Percentiles rank a stretch among this genome's conserved stretches.
phyloP scores from a whole-genome alignment of 1,140 invertebrate genomes.

The Tenebrio molitor region DNA sequence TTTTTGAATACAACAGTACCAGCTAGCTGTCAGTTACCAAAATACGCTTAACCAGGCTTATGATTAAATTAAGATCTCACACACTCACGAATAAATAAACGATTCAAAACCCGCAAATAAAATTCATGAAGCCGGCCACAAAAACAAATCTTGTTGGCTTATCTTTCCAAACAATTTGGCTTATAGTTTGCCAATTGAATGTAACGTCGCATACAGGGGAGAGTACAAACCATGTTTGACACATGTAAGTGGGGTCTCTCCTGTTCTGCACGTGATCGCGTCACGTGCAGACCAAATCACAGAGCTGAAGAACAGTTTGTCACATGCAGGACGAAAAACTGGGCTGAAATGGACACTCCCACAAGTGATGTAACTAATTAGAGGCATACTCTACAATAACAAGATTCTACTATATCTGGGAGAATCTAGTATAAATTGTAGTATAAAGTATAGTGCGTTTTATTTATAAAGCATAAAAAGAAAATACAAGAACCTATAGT shows the following conservation, averaged over 20 bases:
- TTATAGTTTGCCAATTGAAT: conserved; percentile 25
- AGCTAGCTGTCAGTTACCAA: conserved; percentile 7
- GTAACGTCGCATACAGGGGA: conserved; percentile 8
- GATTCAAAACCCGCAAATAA: conserved; percentile 56
- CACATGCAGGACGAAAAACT: conserved; percentile 47
- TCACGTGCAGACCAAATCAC: conserved; percentile 58
- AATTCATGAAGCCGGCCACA: conserved; percentile 55
- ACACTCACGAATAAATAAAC: conserved; percentile 56
- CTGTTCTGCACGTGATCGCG: conserved; percentile 56
- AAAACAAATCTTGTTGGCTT: conserved; percentile 60
- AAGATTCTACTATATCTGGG: not conserved
- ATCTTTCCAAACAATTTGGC: conserved; percentile 63
- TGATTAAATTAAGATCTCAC: conserved; percentile 57
- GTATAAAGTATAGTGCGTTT: too few relatives aligned
- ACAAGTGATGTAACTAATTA: conserved; percentile 48
- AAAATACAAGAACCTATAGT: too few relatives aligned
- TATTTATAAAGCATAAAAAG: too few relatives aligned
- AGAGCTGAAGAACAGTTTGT: conserved; percentile 49
- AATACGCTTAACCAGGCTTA: conserved; percentile 49
- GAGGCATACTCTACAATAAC: not conserved
- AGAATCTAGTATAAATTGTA: too few relatives aligned
- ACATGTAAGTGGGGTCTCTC: conserved; percentile 65
- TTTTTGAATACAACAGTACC: too few relatives aligned
- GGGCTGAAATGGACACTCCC: conserved; percentile 52
- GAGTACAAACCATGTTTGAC: conserved; percentile 64